These are phyloP conservation scores for Ennomos erosarius DNA, from an alignment of 2,888 invertebrate species.

Conservation along the genomic window DNA sequence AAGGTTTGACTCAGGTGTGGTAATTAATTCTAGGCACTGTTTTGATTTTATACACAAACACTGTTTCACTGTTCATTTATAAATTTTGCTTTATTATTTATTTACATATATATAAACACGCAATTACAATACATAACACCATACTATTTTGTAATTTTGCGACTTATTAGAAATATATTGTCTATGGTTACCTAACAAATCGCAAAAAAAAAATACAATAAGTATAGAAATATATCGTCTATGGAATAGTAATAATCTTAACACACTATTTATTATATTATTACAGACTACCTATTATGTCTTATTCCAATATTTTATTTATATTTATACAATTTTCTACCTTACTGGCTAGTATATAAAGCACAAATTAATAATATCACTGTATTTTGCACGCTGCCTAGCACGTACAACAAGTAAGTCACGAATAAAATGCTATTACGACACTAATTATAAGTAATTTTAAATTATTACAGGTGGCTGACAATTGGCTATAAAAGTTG, in stretches of 20 bases:
- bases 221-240: too few species aligned
- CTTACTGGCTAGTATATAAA: constrained; percentile 14
- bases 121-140: constrained; percentile 4
- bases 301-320: background rate
- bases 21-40: constrained; percentile 1
- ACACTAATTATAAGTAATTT: background rate
- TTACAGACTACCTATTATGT: too few species aligned
- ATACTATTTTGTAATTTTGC: background rate
- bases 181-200: too few species aligned
- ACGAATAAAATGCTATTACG: constrained; percentile 38
- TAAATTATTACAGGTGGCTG: constrained; percentile 38
- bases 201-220: too few species aligned
- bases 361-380: constrained; percentile 52
- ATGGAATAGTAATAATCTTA: too few species aligned
- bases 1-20: background rate
- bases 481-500: constrained; percentile 11
- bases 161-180: background rate
- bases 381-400: constrained; percentile 82
- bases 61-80: too few species aligned
- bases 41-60: constrained; percentile 9
- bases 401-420: constrained; percentile 88
- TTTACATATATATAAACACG: too few species aligned
- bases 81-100: too few species aligned
- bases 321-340: background rate
- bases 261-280: too few species aligned